Conservation (phyloP, 53 echinoderm and acorn worm genomes). For the Temnopleurus reevesii region DNA sequence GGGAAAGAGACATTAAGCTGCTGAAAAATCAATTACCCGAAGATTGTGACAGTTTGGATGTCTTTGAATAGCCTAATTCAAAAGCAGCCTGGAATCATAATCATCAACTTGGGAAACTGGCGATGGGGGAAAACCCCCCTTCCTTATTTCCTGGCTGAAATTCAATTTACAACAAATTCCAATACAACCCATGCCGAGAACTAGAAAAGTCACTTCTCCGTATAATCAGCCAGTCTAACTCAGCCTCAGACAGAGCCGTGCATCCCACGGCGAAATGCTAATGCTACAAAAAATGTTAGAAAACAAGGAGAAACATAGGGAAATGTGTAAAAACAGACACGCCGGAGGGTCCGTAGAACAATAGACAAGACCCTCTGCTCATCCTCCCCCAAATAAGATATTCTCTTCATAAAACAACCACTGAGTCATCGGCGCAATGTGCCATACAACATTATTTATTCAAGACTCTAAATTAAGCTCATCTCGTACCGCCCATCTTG, state of each 20-base stretch:
- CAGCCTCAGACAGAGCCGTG: not conserved
- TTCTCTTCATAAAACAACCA: conserved; percentile 20
- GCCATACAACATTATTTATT: conserved; percentile 38
- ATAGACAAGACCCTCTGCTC: not conserved
- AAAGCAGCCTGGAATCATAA: not conserved
- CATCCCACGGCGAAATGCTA: not conserved
- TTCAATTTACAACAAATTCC: not conserved
- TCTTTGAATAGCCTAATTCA: too few relatives aligned
- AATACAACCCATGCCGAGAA: not conserved
- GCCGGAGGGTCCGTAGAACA: not conserved
- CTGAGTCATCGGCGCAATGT: conserved; percentile 42
- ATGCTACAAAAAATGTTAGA: not conserved
- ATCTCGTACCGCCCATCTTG: conserved; percentile 31
- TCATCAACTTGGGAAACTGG: not conserved
- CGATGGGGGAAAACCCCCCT: not conserved
- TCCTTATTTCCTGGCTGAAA: not conserved
- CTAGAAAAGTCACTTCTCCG: not conserved
- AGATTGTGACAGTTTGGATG: not conserved
- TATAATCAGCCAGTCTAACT: not conserved
- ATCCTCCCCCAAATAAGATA: conserved; percentile 4
- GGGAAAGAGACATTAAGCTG: not conserved
- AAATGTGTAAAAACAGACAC: conserved; percentile 28
- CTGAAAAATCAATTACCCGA: not conserved
- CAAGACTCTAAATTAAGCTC: conserved; percentile 37
- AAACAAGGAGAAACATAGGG: not conserved